Conservation (phyloP, 2,797 vertebrate species). For the Alectoris magna region DNA sequence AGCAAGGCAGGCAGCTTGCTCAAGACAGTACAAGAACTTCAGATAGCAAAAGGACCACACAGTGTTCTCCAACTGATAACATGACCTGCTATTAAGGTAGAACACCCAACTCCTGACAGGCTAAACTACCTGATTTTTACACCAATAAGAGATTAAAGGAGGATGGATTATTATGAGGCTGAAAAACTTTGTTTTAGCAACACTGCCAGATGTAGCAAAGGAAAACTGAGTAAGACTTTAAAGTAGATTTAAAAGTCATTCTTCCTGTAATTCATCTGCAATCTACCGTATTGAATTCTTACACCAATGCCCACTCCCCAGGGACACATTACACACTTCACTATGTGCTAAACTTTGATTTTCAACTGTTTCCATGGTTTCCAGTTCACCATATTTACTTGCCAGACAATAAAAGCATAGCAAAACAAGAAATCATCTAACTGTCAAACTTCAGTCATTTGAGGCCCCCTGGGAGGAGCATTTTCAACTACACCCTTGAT, state of each 20-base stretch:
- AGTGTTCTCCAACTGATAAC: neutral
- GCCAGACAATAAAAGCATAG: neutral
- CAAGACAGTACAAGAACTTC: neutral
- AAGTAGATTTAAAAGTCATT: neutral
- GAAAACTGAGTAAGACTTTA: neutral
- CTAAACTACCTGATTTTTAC: neutral
- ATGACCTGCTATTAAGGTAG: neutral
- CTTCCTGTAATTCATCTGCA: neutral
- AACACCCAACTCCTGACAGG: neutral
- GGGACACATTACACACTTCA: neutral
- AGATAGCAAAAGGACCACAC: neutral
- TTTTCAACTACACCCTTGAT: neutral
- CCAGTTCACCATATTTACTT: neutral
- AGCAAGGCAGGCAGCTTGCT: neutral
- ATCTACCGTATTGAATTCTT: neutral
- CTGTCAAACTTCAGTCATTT: neutral
- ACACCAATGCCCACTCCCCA: neutral
- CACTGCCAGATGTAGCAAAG: neutral
- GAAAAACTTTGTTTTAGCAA: neutral
- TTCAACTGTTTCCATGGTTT: neutral
- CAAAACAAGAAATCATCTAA: neutral
- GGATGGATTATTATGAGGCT: neutral
- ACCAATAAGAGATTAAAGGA: neutral
- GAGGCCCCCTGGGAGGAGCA: neutral
- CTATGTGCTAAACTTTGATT: neutral